Evolutionary conservation across 1,140 invertebrate genomes (phyloP), one percentile per base, ranked within the genome.

Genomic region (Euura lappo): DNA sequence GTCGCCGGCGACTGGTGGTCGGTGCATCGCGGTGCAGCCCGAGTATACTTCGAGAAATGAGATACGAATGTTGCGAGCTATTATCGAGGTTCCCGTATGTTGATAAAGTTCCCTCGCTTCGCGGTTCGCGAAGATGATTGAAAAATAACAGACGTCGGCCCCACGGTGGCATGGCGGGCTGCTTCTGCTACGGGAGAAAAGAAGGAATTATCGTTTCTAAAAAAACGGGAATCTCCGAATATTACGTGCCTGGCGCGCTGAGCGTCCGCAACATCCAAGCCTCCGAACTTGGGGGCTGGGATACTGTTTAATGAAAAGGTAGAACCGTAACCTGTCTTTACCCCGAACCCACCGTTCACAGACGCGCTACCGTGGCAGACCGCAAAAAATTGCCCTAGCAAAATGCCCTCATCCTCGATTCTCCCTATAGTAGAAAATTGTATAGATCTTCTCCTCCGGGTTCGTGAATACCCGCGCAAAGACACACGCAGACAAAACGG

Each of bases 241-340:
- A 60, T 60, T 60, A 60, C 51, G 51, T 60, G 51, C 51, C 10
- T n/a, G 8, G 5, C 10, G 51, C 51, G 51, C 3, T 4, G 51
- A 51, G 47, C 47, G 2, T 2, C 47, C 7, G 47, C 47, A 8
- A 60, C 51, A n/a, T 11, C 6, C 51, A 60, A 1, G 4, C 10
- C 51, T 4, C 3, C 51, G 13, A n/a, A 3, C 51, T 60, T 60
- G 51, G 13, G 51, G 51, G 13, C 13, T 8, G 51, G 51, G 10
- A 60, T 60, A 60, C 51, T n/a, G 51, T 60, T 60, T 60, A 60
- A 60, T 60, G 51, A 60, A 60, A 60, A 60, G 51, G 51, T 60
- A 60, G 51, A 60, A 60, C 51, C 51, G 51, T 60, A 60, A 60
- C 51, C 51, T 60, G 51, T 60, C 51, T 60, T 60, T 60, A 60